Evolutionary conservation across 1,140 invertebrate genomes (phyloP), one percentile per base, ranked within the genome.

Genomic region (Megalonaias nervosa): DNA sequence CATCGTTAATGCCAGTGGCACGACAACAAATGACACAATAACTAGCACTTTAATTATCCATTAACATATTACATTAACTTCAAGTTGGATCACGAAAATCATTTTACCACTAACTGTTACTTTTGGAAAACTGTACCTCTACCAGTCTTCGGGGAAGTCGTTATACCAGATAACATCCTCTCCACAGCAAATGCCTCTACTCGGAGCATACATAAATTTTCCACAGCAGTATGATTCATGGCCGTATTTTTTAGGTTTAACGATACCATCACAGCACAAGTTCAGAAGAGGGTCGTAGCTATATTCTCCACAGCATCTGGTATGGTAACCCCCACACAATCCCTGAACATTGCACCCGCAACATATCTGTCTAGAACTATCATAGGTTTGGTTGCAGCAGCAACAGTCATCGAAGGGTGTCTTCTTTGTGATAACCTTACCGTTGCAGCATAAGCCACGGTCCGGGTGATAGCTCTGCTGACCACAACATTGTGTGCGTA

Each of bases 321-420:
- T 21, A 31, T 73, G 71, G 21, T 15, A 62, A 26, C 71, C 23
- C 1, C 71, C 71, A n/a, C 64, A 55, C 21, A 23, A 65, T 38
- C 65, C 65, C 17, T 65, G 15, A 31, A 73, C 71, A 48, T 73
- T 64, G 21, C 71, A 73, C 1, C 56, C 19, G 48, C 71, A 73
- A 65, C 71, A 73, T 17, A 73, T 66, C 48, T 73, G 71, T 21
- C 71, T 61, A 9, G 61, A 65, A 66, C 71, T 73, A 19, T 73
- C 71, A 55, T 59, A 59, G 3, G 71, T 73, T 56, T 55, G 57
- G 26, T 73, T 73, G 17, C 71, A 73, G 56, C 71, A 73, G 15
- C 71, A 73, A 23, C 71, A 73, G 16, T 73, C 71, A 23, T 73
- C 71, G 55, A 73, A 73, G 12, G 26, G 71, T 15, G 71, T 73